These are phyloP conservation scores for Chaitophorus viminalis DNA, from an alignment of 2,888 invertebrate genomes.

Conservation along the genomic window DNA sequence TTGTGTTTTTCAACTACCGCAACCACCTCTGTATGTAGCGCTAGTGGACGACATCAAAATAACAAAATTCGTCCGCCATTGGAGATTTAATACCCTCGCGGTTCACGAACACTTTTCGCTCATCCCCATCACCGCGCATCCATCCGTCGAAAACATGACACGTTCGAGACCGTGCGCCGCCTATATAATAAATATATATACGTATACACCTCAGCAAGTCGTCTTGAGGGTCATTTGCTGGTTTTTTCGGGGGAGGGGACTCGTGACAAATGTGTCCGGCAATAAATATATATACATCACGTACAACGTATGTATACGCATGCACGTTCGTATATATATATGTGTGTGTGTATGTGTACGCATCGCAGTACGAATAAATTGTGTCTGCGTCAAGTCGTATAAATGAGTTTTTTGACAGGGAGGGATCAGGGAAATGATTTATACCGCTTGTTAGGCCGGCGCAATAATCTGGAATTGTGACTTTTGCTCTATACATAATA, in stretches of 20 bases:
- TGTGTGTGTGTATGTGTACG: neutral
- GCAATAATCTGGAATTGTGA: too few species aligned
- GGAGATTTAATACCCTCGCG: neutral
- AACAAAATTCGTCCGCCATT: neutral
- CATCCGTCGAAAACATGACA: neutral
- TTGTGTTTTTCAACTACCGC: neutral
- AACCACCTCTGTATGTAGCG: too few species aligned
- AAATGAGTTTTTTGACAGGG: neutral
- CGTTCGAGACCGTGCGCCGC: neutral
- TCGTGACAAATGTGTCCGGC: slow-evolving; percentile 19
- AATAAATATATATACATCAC: neutral
- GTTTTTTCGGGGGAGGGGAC: neutral
- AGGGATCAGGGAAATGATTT: too few species aligned
- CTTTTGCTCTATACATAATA: too few species aligned
- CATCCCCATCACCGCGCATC: neutral
- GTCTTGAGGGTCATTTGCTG: neutral
- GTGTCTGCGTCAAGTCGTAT: neutral
- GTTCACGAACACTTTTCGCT: neutral
- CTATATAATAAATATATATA: too few species aligned
- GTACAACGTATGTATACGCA: neutral
- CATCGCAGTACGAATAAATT: neutral
- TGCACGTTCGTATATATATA: too few species aligned
- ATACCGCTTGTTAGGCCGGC: too few species aligned
- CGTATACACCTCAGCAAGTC: neutral
- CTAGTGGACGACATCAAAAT: neutral